Percentiles rank a stretch among this genome's conserved stretches.
phyloP scores from a whole-genome alignment of 1,140 invertebrate genomes.

The Dreissena polymorpha region DNA sequence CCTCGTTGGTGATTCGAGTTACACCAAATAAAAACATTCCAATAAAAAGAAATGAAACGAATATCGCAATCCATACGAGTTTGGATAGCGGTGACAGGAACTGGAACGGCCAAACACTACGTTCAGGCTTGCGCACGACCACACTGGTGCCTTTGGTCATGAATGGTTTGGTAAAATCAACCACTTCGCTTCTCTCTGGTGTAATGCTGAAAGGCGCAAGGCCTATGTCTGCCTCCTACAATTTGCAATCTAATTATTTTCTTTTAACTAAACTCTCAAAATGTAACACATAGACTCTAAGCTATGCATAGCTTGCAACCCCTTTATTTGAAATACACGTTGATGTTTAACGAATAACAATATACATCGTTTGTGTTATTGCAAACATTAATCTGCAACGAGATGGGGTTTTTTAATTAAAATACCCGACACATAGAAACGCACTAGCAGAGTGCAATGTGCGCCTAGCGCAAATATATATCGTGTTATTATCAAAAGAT shows the following conservation, averaged over 20 bases:
- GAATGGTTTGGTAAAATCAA: slow-evolving; percentile 98
- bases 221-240: slow-evolving; percentile 96
- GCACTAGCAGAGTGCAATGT: too few relatives aligned
- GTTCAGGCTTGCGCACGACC: slow-evolving; percentile 97
- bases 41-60: slow-evolving; percentile 97
- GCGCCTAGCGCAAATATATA: too few relatives aligned
- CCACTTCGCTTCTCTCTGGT: slow-evolving; percentile 93
- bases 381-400: too few relatives aligned
- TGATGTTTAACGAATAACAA: background rate
- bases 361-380: too few relatives aligned
- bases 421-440: too few relatives aligned
- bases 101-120: slow-evolving; percentile 94
- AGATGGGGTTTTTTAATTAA: too few relatives aligned
- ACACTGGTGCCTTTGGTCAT: slow-evolving; percentile 98
- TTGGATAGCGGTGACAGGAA: slow-evolving; percentile 97
- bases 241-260: slow-evolving; percentile 8
- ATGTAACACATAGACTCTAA: background rate
- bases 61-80: slow-evolving; percentile 98
- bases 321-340: background rate
- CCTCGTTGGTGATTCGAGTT: slow-evolving; percentile 95
- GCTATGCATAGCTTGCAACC: too few relatives aligned
- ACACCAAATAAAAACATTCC: slow-evolving; percentile 95
- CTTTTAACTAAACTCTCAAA: background rate
- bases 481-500: too few relatives aligned
- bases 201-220: slow-evolving; percentile 98